Evolutionary conservation across 2,888 invertebrate genomes (phyloP).

Genomic region (Argynnis bischoffii): DNA sequence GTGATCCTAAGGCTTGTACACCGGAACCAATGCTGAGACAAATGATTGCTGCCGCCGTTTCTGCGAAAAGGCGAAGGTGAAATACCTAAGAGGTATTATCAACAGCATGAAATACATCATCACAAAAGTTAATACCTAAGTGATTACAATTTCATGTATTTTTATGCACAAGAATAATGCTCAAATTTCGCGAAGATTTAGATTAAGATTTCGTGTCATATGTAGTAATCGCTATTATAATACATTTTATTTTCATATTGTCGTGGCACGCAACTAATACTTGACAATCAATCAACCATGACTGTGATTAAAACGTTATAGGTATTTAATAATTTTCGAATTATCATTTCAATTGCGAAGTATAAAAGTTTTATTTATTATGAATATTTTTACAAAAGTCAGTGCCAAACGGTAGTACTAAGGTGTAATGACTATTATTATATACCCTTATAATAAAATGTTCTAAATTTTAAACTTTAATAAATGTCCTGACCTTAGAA

Average conservation of each 20-base stretch:
- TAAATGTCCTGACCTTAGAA: constrained; percentile 67
- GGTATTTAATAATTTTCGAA: constrained; percentile 64
- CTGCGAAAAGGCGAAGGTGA: constrained; percentile 88
- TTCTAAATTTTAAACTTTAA: constrained; percentile 66
- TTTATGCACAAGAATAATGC: constrained; percentile 79
- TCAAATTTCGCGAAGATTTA: constrained; percentile 79
- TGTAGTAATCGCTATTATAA: constrained; percentile 69
- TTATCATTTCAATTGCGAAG: constrained; percentile 60
- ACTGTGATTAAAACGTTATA: constrained; percentile 76
- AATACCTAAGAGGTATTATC: constrained; percentile 53
- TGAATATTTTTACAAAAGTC: constrained; percentile 67
- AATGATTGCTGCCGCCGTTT: constrained; percentile 92
- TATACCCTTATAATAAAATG: constrained; percentile 68
- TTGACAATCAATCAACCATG: constrained; percentile 65
- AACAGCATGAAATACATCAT: constrained; percentile 57
- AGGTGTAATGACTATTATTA: constrained; percentile 66
- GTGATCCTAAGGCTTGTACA: constrained; percentile 94
- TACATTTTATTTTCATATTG: constrained; percentile 66
- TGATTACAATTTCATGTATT: constrained; percentile 73
- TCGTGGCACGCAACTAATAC: constrained; percentile 74
- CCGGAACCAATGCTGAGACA: constrained; percentile 95
- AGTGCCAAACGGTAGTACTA: constrained; percentile 81
- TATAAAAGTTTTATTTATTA: constrained; percentile 39
- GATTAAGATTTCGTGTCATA: constrained; percentile 81
- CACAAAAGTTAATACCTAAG: constrained; percentile 66